These are phyloP conservation scores for Lepetodrilus schrolli DNA, from an alignment of 2,888 invertebrate genomes.

Conservation along the genomic window DNA sequence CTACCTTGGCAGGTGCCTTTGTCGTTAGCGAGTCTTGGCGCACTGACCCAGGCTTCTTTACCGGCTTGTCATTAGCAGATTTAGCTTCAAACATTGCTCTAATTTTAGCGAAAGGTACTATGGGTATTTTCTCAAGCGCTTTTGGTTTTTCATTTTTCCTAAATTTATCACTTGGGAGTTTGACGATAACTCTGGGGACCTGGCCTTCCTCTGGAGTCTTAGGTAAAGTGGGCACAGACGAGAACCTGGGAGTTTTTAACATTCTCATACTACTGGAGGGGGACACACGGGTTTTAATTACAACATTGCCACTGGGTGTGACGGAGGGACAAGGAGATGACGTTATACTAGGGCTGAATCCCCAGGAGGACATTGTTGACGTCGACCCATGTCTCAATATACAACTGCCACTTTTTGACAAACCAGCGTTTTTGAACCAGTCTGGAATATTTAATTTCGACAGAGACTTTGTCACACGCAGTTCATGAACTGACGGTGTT, in stretches of 20 bases:
- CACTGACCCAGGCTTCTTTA: constrained; percentile 22
- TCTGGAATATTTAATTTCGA: constrained; percentile 95
- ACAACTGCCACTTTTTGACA: constrained; percentile 65
- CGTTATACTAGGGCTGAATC: constrained; percentile 56
- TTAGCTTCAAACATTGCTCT: constrained; percentile 66
- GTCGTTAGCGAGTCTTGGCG: background rate
- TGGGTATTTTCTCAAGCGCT: constrained; percentile 65
- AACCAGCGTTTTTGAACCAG: constrained; percentile 85
- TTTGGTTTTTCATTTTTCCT: constrained; percentile 60
- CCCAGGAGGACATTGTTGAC: constrained; percentile 61
- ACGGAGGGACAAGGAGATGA: constrained; percentile 63
- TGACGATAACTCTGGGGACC: constrained; percentile 36
- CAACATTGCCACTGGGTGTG: constrained; percentile 58
- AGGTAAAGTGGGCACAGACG: constrained; percentile 50
- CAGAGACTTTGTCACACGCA: constrained; percentile 92
- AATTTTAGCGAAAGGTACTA: constrained; percentile 67
- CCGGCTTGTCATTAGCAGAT: constrained; percentile 21
- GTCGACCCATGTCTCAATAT: constrained; percentile 63
- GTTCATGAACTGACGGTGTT: constrained; percentile 93
- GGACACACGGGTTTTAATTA: constrained; percentile 67
- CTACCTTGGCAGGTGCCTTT: background rate
- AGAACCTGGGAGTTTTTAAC: constrained; percentile 34
- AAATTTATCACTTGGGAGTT: constrained; percentile 67
- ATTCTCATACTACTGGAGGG: constrained; percentile 48
- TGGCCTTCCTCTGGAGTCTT: constrained; percentile 50